Evolutionary conservation across 2,113 vertebrate genomes (phyloP).

Genomic region (Trichechus manatus): DNA sequence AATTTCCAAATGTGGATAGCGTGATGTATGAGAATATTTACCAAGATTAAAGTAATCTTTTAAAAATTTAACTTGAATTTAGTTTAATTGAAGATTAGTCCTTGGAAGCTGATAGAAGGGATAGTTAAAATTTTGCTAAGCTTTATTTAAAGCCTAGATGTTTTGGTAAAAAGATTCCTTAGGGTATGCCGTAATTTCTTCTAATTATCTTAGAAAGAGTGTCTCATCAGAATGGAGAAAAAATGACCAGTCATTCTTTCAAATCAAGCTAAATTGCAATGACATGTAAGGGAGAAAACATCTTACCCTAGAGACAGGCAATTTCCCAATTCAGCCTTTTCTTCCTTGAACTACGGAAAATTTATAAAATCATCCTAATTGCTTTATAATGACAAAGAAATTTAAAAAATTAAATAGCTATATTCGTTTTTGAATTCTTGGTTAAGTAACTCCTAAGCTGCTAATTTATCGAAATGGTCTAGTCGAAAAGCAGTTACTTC

Average conservation of each 20-base stretch:
- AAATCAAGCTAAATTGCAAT: constrained; percentile 17
- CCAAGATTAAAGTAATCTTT: neutral
- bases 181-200: neutral
- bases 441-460: neutral
- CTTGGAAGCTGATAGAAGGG: neutral
- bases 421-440: constrained; percentile 16
- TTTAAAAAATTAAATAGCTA: neutral
- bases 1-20: neutral
- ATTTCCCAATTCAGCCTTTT: constrained; percentile 17
- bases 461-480: neutral
- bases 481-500: constrained; percentile 17
- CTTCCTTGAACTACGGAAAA: neutral
- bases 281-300: neutral
- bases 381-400: constrained; percentile 4
- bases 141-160: constrained; percentile 47
- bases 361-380: neutral
- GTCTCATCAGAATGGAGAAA: neutral
- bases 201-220: constrained; percentile 35
- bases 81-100: neutral
- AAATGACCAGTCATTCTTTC: constrained; percentile 4
- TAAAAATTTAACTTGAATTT: constrained; percentile 10
- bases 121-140: constrained; percentile 45
- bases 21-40: constrained; percentile 11
- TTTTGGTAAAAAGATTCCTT: neutral
- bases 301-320: neutral